Evolutionary conservation across 2,797 vertebrate genomes (phyloP).

Genomic region (Acanthopagrus latus): DNA sequence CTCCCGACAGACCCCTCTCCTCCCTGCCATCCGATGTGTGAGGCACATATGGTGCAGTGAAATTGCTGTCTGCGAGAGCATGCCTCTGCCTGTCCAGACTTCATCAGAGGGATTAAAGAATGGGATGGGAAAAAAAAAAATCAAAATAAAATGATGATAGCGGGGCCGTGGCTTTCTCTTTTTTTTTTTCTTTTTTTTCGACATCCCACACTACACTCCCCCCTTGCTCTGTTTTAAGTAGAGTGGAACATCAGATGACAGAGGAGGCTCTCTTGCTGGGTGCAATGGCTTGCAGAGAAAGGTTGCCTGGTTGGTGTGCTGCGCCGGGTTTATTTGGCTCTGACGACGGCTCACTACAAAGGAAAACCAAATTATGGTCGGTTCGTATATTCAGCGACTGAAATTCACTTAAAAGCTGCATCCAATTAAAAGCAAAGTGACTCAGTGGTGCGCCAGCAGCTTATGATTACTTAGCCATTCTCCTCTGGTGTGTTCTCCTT

Average conservation of each 20-base stretch:
- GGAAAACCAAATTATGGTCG: slow-evolving; percentile 77
- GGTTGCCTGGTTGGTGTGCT: slow-evolving; percentile 70
- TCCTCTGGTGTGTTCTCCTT: slow-evolving; percentile 59
- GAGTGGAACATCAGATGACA: slow-evolving; percentile 86
- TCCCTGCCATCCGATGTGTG: slow-evolving; percentile 92
- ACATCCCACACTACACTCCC: slow-evolving; percentile 37
- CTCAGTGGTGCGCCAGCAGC: slow-evolving; percentile 62
- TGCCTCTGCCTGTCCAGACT: slow-evolving; percentile 99
- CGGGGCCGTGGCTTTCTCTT: slow-evolving; percentile 75
- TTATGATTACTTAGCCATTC: slow-evolving; percentile 71
- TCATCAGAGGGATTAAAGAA: slow-evolving; percentile 99
- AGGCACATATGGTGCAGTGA: slow-evolving; percentile 97
- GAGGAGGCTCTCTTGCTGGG: slow-evolving; percentile 87
- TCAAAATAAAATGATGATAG: slow-evolving; percentile 94
- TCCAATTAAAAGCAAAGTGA: slow-evolving; percentile 79
- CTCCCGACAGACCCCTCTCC: slow-evolving; percentile 94
- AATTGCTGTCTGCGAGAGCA: slow-evolving; percentile 99
- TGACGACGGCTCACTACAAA: slow-evolving; percentile 80
- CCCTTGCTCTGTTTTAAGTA: slow-evolving; percentile 80
- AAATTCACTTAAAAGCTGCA: slow-evolving; percentile 74
- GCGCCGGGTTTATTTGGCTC: slow-evolving; percentile 73
- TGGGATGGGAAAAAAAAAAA: slow-evolving; percentile 91
- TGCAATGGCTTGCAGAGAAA: slow-evolving; percentile 70
- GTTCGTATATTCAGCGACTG: slow-evolving; percentile 48
- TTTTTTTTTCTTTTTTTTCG: slow-evolving; percentile 59